A percentile compares a stretch with the other conserved stretches of the same genome.
Conservation (phyloP, 1,140 invertebrate species). For the Reticulitermes speratus region DNA sequence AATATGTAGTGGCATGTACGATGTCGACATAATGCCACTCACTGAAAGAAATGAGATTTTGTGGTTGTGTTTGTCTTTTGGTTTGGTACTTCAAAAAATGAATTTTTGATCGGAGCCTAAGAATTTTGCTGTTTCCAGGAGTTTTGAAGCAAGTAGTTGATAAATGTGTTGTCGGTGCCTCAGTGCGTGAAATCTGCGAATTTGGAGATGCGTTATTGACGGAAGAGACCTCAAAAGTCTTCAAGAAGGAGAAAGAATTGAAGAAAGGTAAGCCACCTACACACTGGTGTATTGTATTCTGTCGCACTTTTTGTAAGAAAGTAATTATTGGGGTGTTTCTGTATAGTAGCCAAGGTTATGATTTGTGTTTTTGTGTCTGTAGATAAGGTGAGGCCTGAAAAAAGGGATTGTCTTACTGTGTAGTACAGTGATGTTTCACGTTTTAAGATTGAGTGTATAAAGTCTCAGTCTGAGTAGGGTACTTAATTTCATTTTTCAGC, state of each 20-base stretch:
- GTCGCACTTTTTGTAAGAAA: too few species aligned
- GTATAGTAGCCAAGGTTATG: too few species aligned
- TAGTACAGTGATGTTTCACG: too few species aligned
- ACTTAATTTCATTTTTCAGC: too few species aligned
- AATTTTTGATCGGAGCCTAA: neutral
- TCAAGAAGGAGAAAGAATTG: conserved; percentile 97
- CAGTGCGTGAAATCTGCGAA: conserved; percentile 89
- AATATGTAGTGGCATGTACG: neutral
- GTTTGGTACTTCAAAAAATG: neutral
- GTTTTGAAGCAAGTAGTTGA: conserved; percentile 85
- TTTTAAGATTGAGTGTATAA: too few species aligned
- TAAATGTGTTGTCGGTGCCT: conserved; percentile 83
- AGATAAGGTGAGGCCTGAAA: too few species aligned
- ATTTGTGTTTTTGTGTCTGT: too few species aligned
- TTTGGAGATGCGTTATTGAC: conserved; percentile 83
- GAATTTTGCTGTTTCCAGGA: conserved; percentile 62
- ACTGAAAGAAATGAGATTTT: neutral
- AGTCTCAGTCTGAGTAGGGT: too few species aligned
- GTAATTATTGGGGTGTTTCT: too few species aligned
- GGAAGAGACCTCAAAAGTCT: conserved; percentile 94
- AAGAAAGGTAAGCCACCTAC: conserved; percentile 74
- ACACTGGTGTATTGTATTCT: too few species aligned
- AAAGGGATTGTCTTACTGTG: too few species aligned
- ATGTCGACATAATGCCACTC: neutral
- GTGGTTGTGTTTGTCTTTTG: neutral